Evolutionary conservation across 2,888 invertebrate species (phyloP).

Genomic region (Subacronicta megacephala): DNA sequence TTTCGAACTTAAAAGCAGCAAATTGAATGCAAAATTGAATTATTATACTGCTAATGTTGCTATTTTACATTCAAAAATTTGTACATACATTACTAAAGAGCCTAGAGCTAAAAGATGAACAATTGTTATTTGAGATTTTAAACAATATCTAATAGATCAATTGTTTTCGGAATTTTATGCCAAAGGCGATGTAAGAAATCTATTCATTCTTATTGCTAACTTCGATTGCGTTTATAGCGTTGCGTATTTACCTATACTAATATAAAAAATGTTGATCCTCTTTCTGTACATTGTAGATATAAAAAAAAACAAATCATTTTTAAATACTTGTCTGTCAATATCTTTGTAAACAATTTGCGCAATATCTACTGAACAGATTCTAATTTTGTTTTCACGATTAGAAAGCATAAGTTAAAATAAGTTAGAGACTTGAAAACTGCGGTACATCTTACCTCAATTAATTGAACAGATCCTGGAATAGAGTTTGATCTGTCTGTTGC

Average conservation of each 20-base stretch:
- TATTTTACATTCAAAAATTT: slow-evolving; percentile 28
- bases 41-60: slow-evolving; percentile 31
- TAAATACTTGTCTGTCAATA: too few relatives aligned
- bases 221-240: slow-evolving; percentile 9
- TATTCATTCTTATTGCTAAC: slow-evolving; percentile 27
- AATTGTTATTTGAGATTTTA: slow-evolving; percentile 37
- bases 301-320: too few relatives aligned
- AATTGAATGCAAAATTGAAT: slow-evolving; percentile 27
- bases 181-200: slow-evolving; percentile 17
- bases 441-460: too few relatives aligned
- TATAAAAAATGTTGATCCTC: too few relatives aligned
- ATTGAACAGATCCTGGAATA: too few relatives aligned
- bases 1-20: slow-evolving; percentile 5
- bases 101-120: slow-evolving; percentile 28
- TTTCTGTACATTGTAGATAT: too few relatives aligned
- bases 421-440: too few relatives aligned
- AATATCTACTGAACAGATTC: too few relatives aligned
- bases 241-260: slow-evolving; percentile 21
- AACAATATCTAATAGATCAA: slow-evolving; percentile 37
- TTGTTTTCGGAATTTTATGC: slow-evolving; percentile 38
- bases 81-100: slow-evolving; percentile 15
- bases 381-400: too few relatives aligned
- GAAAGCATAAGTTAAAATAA: too few relatives aligned
- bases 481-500: too few relatives aligned
- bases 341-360: too few relatives aligned